Percentiles rank a stretch among this genome's conserved stretches.
Evolutionary conservation across 2,888 invertebrate genomes (phyloP).

Genomic region (Tribolium freemani): DNA sequence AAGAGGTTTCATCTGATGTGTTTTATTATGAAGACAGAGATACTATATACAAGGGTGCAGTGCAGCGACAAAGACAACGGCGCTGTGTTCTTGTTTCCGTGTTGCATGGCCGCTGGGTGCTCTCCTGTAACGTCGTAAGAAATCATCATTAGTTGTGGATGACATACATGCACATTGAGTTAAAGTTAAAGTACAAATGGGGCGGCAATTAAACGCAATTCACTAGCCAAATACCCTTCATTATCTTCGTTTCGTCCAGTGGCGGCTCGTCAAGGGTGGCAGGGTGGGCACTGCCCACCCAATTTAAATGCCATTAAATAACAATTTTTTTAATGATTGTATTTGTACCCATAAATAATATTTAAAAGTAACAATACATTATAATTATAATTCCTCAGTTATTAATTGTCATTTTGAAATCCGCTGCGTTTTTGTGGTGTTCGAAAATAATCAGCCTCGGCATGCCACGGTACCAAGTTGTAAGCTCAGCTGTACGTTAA

Average conservation of each 20-base stretch:
- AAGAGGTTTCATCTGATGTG: conserved; percentile 68
- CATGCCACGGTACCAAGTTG: no score
- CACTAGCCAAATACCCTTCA: conserved; percentile 36
- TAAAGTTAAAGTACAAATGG: conserved; percentile 26
- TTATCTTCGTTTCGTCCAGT: conserved; percentile 9
- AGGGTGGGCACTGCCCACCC: no score
- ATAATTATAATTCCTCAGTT: no score
- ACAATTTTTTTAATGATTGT: no score
- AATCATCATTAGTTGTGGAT: conserved; percentile 13
- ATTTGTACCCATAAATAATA: no score
- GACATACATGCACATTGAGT: conserved; percentile 1
- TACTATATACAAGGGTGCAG: conserved; percentile 68
- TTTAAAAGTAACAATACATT: no score
- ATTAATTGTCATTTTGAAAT: no score
- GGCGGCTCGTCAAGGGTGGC: no score
- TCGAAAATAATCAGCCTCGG: no score
- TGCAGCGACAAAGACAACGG: conserved; percentile 72
- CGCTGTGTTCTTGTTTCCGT: conserved; percentile 83
- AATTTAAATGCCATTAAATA: no score
- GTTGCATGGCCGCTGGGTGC: conserved; percentile 91
- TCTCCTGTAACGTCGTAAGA: conserved; percentile 75
- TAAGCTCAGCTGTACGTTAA: no score
- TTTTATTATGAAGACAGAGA: conserved; percentile 67
- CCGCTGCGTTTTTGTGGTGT: no score
- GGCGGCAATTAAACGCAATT: conserved; percentile 36